These are phyloP conservation scores for Atopsyche davidsoni DNA, from an alignment of 1,140 invertebrate species.

Conservation along the genomic window DNA sequence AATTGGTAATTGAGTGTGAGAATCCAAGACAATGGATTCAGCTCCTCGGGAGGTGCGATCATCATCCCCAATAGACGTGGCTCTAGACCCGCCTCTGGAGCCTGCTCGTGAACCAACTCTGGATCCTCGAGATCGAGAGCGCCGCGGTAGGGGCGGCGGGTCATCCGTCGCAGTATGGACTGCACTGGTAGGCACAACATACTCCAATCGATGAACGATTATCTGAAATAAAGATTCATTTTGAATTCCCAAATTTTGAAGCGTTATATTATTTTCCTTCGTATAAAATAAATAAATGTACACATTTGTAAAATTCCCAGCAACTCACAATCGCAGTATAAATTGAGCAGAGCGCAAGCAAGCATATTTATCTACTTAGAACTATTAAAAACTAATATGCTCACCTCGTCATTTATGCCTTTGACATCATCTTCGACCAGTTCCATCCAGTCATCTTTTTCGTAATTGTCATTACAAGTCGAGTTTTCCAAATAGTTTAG, in stretches of 20 bases:
- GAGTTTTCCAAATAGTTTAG: constrained; percentile 21
- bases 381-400: background rate
- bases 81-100: constrained; percentile 52
- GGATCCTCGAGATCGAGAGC: constrained; percentile 39
- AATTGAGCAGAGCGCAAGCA: too few relatives aligned
- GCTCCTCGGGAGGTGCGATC: constrained; percentile 65
- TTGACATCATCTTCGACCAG: constrained; percentile 14
- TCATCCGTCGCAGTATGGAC: constrained; percentile 41
- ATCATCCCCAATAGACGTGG: constrained; percentile 57
- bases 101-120: constrained; percentile 29
- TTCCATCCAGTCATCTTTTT: constrained; percentile 23
- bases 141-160: constrained; percentile 40
- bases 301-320: too few relatives aligned
- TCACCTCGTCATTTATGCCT: constrained; percentile 21
- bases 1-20: constrained; percentile 35
- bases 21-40: constrained; percentile 54
- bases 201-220: constrained; percentile 56
- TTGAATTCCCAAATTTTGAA: too few relatives aligned
- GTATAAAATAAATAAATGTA: too few relatives aligned
- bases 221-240: constrained; percentile 53
- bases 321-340: too few relatives aligned
- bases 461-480: constrained; percentile 15
- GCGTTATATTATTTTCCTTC: too few relatives aligned
- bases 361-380: background rate
- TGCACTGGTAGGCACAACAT: constrained; percentile 48